A percentile compares a stretch with the other conserved stretches of the same genome.
phyloP scores from a whole-genome alignment of 2,113 vertebrate species.

The Prionailurus viverrinus region DNA sequence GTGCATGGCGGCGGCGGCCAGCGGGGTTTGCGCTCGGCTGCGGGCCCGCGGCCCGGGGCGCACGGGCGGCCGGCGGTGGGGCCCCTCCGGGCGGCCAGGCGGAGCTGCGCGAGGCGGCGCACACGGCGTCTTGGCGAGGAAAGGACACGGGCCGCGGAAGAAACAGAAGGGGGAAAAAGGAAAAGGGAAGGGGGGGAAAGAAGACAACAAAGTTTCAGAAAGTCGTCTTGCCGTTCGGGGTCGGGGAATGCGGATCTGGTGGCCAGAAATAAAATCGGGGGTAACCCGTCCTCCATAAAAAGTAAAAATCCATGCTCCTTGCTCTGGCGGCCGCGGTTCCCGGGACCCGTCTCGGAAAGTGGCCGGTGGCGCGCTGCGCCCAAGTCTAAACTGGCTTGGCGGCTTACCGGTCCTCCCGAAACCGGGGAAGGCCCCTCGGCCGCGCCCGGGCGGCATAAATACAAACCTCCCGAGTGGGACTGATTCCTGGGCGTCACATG shows the following conservation, averaged over 20 bases:
- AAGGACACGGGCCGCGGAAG: background rate
- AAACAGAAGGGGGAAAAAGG: background rate
- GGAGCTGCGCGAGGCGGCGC: conserved; percentile 59
- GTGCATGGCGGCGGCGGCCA: conserved; percentile 80
- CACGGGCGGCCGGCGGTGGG: background rate
- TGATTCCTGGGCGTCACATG: conserved; percentile 63
- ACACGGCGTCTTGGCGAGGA: conserved; percentile 70
- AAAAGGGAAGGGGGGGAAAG: rapidly evolving
- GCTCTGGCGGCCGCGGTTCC: background rate
- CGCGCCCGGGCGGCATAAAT: background rate
- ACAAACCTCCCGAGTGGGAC: conserved; percentile 38
- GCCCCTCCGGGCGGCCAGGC: conserved; percentile 62
- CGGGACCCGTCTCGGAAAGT: background rate
- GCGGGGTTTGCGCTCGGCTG: conserved; percentile 62
- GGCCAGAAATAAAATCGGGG: background rate
- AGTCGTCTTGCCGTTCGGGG: conserved; percentile 2
- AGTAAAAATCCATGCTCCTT: background rate
- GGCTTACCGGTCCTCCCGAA: background rate
- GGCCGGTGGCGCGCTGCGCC: conserved; percentile 56
- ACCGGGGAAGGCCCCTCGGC: background rate
- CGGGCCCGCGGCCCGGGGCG: conserved; percentile 64
- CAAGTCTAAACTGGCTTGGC: conserved; percentile 49
- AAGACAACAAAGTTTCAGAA: conserved; percentile 72
- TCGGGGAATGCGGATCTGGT: background rate
- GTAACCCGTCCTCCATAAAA: background rate